phyloP scores from a whole-genome alignment of 1,140 invertebrate species.

The Colletes gigas region DNA sequence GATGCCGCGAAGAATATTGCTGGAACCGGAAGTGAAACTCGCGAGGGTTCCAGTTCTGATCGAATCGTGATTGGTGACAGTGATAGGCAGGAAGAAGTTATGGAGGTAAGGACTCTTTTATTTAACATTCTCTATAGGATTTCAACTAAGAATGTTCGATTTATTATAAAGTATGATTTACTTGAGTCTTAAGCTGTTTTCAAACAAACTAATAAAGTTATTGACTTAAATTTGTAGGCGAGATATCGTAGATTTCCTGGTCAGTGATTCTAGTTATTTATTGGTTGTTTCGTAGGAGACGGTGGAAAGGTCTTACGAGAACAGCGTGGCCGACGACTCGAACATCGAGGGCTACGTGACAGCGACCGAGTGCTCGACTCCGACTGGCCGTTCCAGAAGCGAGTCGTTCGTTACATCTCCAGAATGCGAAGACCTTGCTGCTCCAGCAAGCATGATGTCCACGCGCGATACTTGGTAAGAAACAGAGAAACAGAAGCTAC shows the following conservation, averaged over 20 bases:
- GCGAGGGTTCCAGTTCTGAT: neutral
- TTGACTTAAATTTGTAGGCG: too few relatives aligned
- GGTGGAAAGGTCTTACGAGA: conserved; percentile 45
- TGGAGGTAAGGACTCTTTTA: neutral
- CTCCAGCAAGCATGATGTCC: conserved; percentile 31
- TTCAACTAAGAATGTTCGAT: too few relatives aligned
- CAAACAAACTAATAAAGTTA: too few relatives aligned
- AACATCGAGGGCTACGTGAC: conserved; percentile 85
- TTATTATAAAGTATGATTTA: too few relatives aligned
- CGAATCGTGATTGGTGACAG: neutral
- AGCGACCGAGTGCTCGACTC: conserved; percentile 86
- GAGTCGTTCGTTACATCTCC: conserved; percentile 86
- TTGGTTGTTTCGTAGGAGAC: conserved; percentile 28
- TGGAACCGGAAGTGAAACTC: neutral
- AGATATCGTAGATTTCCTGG: too few relatives aligned
- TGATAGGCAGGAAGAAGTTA: conserved; percentile 5
- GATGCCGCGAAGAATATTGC: neutral
- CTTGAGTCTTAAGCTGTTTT: too few relatives aligned
- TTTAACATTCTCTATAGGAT: neutral
- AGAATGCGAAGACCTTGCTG: conserved; percentile 81
- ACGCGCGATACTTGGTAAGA: conserved; percentile 29
- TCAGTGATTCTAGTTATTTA: neutral
- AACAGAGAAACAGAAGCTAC: neutral
- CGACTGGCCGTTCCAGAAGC: conserved; percentile 83
- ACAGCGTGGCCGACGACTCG: conserved; percentile 82